Conservation (phyloP, 2,797 vertebrate genomes). For the Gymnoscopelus microlampas region DNA sequence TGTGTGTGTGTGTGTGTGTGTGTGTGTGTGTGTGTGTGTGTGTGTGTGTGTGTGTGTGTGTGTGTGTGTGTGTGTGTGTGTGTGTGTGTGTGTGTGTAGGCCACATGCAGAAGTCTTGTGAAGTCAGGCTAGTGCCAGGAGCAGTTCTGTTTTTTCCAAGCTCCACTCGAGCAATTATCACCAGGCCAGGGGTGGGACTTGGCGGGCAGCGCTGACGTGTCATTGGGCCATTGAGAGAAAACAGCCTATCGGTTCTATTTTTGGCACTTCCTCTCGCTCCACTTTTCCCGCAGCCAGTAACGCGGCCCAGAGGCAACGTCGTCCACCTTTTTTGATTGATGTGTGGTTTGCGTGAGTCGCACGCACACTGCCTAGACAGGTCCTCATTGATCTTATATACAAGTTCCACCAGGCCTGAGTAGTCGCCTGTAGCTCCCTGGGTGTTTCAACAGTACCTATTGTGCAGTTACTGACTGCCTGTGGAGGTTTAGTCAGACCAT, state of each 20-base stretch:
- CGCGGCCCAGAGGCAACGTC: constrained; percentile 32
- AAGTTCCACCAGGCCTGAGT: constrained; percentile 4
- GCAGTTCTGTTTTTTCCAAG: constrained; percentile 6
- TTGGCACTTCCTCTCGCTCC: constrained; percentile 55
- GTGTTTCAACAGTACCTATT: constrained; percentile 62
- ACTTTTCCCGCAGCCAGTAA: constrained; percentile 50
- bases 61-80: no score
- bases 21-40: not conserved
- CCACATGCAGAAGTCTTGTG: constrained; percentile 49
- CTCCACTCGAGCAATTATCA: constrained; percentile 23
- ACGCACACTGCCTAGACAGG: constrained; percentile 49
- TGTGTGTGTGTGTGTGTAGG: not conserved
- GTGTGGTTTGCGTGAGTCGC: constrained; percentile 53
- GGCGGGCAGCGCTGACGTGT: constrained; percentile 33
- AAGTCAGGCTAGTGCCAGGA: constrained; percentile 38
- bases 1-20: not conserved
- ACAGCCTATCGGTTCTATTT: constrained; percentile 63
- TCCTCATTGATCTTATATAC: constrained; percentile 54
- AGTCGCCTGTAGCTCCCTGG: constrained; percentile 21
- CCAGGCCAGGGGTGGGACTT: constrained; percentile 48
- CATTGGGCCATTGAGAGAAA: constrained; percentile 62
- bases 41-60: constrained; percentile 1
- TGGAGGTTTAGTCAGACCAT: constrained; percentile 15
- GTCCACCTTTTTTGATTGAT: constrained; percentile 49
- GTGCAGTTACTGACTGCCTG: constrained; percentile 37